Evolutionary conservation across 2,888 invertebrate genomes (phyloP), one percentile per base, ranked within the genome.

Genomic region (Tinea semifulvella): DNA sequence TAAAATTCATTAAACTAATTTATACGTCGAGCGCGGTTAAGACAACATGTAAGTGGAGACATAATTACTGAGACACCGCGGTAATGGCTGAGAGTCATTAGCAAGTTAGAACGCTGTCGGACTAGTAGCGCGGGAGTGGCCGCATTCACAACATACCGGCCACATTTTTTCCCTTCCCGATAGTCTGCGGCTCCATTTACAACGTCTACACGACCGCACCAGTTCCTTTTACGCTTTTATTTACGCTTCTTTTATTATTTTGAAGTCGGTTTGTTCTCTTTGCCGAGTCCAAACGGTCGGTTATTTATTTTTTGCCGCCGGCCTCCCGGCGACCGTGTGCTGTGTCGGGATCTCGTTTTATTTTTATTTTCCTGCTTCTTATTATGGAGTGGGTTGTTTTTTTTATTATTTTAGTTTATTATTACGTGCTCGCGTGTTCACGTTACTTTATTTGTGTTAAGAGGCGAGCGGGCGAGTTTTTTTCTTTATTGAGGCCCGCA

Each of bases 151-250:
- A 66, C 74, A 80, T 80, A 76, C 79, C 69, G 67, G 64, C 61
- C 73, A 64, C 76, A 75, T 77, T 73, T 75, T 71, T 69, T 74
- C 68, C 65, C 70, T 59, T 68, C 72, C 64, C 70, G 74, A 76
- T 74, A 74, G 79, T 77, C 77, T 75, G 72, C 73, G 72, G 74
- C 74, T 72, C 77, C 77, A 73, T 76, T 77, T 79, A 79, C 77
- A 79, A 75, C 77, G 74, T 76, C 77, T 76, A 77, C 77, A 77
- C 75, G 73, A n/a, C 70, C 68, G 74, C 70, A 65, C 74, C 74
- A 75, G 79, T 75, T 76, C 76, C 79, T 77, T 79, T 77, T 76
- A 80, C 77, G 76, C 76, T 77, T 79, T 79, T 79, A 77, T 80
- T 79, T 80, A 77, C 76, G 74, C 70, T 76, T 72, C 73, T 77